Conservation (phyloP, 2,888 invertebrate species). For the Cryptus viduatorius region DNA sequence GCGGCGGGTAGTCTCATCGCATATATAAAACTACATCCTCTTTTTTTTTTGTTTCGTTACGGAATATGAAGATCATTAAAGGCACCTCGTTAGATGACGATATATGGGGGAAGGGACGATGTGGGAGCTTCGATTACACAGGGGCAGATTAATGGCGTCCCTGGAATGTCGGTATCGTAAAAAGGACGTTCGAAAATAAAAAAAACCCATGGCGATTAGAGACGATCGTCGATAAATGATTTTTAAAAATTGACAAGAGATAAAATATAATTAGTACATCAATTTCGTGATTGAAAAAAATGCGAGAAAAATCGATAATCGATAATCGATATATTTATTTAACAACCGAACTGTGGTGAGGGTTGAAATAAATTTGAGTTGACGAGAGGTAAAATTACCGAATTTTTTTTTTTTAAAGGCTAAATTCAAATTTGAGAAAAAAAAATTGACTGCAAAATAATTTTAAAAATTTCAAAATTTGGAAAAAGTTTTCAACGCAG, state of each 20-base stretch:
- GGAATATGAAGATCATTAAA: slow-evolving; percentile 33
- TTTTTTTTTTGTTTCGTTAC: slow-evolving; percentile 40
- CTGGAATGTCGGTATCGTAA: background rate
- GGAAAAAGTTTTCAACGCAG: too few relatives aligned
- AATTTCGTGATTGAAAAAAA: too few relatives aligned
- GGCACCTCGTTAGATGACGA: slow-evolving; percentile 25
- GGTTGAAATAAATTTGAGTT: too few relatives aligned
- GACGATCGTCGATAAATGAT: background rate
- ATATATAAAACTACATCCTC: slow-evolving; percentile 6
- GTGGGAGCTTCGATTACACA: slow-evolving; percentile 20
- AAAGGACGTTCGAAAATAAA: background rate
- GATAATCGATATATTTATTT: too few relatives aligned
- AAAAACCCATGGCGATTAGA: background rate
- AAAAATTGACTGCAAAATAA: too few relatives aligned
- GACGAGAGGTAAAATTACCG: too few relatives aligned
- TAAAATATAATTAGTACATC: too few relatives aligned
- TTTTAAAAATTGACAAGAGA: background rate
- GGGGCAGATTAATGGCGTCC: slow-evolving; percentile 8
- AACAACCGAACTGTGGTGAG: too few relatives aligned
- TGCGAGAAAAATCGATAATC: too few relatives aligned
- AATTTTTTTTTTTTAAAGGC: too few relatives aligned
- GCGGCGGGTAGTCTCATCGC: slow-evolving; percentile 25
- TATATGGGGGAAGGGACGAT: slow-evolving; percentile 1
- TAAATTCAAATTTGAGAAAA: too few relatives aligned
- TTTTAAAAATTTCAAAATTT: too few relatives aligned